Evolutionary conservation across 2,888 invertebrate genomes (phyloP).

Genomic region (Latrodectus elegans): DNA sequence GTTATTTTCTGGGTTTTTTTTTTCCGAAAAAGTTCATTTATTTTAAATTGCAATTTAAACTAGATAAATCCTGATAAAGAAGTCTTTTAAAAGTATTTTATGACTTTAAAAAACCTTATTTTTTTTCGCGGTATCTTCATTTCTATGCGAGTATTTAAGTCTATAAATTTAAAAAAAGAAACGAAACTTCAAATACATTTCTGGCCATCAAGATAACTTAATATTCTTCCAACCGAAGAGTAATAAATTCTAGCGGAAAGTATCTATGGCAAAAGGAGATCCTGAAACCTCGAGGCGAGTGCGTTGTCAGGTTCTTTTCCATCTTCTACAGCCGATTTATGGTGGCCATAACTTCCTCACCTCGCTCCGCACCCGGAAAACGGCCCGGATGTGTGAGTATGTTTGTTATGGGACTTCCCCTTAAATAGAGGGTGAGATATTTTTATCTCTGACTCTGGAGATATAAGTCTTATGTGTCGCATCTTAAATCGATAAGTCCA

Average conservation of each 20-base stretch:
- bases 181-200: too few relatives aligned
- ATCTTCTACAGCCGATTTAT: slow-evolving; percentile 45
- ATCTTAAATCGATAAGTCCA: too few relatives aligned
- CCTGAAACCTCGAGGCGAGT: neutral
- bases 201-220: neutral
- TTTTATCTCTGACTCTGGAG: slow-evolving; percentile 3
- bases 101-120: too few relatives aligned
- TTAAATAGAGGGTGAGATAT: slow-evolving; percentile 30
- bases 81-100: too few relatives aligned
- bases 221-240: neutral
- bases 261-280: neutral
- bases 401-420: slow-evolving; percentile 8
- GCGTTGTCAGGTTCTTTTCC: slow-evolving; percentile 6
- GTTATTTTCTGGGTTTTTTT: too few relatives aligned
- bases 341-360: slow-evolving; percentile 33
- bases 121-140: too few relatives aligned
- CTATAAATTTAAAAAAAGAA: too few relatives aligned
- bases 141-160: too few relatives aligned
- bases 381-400: neutral
- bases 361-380: neutral
- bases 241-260: slow-evolving; percentile 3
- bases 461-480: neutral
- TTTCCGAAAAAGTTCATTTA: too few relatives aligned
- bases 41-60: too few relatives aligned
- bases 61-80: too few relatives aligned